Evolutionary conservation across 2,113 vertebrate genomes (phyloP).

Genomic region (Macheiramphus alcinus): DNA sequence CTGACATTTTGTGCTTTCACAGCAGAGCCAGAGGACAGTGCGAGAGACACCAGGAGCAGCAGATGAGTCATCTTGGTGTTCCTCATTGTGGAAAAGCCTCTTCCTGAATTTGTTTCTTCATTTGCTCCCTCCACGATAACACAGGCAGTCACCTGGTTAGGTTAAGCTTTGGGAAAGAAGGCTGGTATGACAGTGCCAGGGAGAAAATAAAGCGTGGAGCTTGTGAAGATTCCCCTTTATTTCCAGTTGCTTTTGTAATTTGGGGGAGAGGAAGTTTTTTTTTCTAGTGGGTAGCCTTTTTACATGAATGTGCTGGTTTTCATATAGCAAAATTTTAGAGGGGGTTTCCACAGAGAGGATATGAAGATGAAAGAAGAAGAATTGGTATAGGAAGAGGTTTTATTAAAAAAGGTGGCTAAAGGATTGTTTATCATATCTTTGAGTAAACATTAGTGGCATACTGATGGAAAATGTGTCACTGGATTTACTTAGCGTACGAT

Average conservation of each 20-base stretch:
- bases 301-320: background rate
- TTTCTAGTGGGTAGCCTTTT: background rate
- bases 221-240: background rate
- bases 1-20: background rate
- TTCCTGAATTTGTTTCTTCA: background rate
- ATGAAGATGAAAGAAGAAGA: slow-evolving; percentile 10
- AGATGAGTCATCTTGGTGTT: background rate
- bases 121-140: accelerated
- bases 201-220: background rate
- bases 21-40: background rate
- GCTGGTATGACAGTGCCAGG: background rate
- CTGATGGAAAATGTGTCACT: background rate
- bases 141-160: background rate
- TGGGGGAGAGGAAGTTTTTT: background rate
- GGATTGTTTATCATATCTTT: background rate
- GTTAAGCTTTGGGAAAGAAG: background rate
- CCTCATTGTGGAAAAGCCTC: background rate
- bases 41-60: background rate
- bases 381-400: background rate
- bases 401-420: background rate
- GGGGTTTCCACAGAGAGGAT: background rate
- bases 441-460: background rate
- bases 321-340: background rate
- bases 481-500: background rate
- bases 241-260: background rate